A percentile compares a stretch with the other conserved stretches of the same genome.
Conservation (phyloP, 2,797 vertebrate species). For the Lacerta viridis region DNA sequence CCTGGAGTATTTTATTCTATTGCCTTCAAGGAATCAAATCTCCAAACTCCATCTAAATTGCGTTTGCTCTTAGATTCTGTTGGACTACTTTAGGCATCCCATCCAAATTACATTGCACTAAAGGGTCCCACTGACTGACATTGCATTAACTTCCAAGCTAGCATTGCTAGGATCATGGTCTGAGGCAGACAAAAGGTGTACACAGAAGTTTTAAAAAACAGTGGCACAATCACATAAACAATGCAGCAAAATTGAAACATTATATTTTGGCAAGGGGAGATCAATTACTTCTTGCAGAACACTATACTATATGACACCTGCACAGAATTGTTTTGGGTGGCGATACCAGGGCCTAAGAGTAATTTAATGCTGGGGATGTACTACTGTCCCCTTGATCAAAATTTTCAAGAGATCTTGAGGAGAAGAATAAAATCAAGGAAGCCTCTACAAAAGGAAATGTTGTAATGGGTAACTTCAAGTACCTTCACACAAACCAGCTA, state of each 20-base stretch:
- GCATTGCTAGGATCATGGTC: not conserved
- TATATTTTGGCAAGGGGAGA: not conserved
- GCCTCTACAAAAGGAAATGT: no score
- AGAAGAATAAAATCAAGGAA: no score
- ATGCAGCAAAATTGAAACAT: not conserved
- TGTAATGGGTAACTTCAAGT: no score
- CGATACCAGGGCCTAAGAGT: no score
- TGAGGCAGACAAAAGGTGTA: not conserved
- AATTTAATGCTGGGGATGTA: no score
- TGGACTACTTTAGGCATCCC: no score
- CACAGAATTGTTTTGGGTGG: no score
- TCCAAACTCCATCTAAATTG: not conserved
- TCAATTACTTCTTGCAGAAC: not conserved
- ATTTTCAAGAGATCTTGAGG: no score
- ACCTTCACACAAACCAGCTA: no score
- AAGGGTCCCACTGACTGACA: not conserved
- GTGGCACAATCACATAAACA: not conserved
- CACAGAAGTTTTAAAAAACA: not conserved
- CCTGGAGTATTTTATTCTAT: not conserved
- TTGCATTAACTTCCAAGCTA: not conserved
- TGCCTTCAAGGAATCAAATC: not conserved
- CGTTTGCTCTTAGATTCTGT: not conserved
- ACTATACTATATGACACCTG: not conserved
- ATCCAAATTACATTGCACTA: not conserved
- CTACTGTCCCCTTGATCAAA: no score